Evolutionary conservation across 2,888 invertebrate genomes (phyloP).

Genomic region (Hirtodrosophila duncani): DNA sequence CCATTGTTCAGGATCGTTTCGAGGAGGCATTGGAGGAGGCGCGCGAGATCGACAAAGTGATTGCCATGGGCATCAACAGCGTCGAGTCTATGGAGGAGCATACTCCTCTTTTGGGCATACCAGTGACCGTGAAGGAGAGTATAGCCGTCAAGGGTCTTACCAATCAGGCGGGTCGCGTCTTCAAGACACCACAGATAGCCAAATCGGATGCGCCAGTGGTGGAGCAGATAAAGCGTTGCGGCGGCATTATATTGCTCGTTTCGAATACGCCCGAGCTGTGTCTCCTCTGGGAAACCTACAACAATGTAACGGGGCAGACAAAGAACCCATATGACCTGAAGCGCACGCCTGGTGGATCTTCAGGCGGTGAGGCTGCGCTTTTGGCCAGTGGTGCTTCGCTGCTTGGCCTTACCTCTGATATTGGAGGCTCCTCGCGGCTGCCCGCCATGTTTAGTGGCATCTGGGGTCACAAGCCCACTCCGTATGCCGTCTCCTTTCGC

Average conservation of each 20-base stretch:
- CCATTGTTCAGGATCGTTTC: slow-evolving; percentile 88
- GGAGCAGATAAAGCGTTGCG: slow-evolving; percentile 84
- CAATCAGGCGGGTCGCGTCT: slow-evolving; percentile 85
- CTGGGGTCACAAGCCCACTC: slow-evolving; percentile 94
- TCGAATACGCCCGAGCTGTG: slow-evolving; percentile 95
- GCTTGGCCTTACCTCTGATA: slow-evolving; percentile 91
- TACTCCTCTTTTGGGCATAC: slow-evolving; percentile 89
- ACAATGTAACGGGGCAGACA: slow-evolving; percentile 91
- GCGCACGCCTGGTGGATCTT: slow-evolving; percentile 92
- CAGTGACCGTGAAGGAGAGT: slow-evolving; percentile 91
- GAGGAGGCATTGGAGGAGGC: slow-evolving; percentile 87
- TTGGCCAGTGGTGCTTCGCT: slow-evolving; percentile 89
- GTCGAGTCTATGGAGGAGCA: slow-evolving; percentile 83
- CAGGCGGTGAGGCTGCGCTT: slow-evolving; percentile 90
- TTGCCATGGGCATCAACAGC: slow-evolving; percentile 80
- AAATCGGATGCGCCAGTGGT: slow-evolving; percentile 87
- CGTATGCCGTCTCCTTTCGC: slow-evolving; percentile 82
- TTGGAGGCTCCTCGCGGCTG: slow-evolving; percentile 92
- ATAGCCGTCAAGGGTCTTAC: slow-evolving; percentile 88
- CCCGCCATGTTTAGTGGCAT: slow-evolving; percentile 95
- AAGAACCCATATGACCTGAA: slow-evolving; percentile 91
- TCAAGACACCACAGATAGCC: slow-evolving; percentile 82
- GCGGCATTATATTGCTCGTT: slow-evolving; percentile 90
- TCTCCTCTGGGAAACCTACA: slow-evolving; percentile 93
- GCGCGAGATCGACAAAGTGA: slow-evolving; percentile 83